A percentile compares a stretch with the other conserved stretches of the same genome.
Conservation (phyloP, 37 sponge, comb jelly and placozoan genomes). For the Spongilla lacustris region DNA sequence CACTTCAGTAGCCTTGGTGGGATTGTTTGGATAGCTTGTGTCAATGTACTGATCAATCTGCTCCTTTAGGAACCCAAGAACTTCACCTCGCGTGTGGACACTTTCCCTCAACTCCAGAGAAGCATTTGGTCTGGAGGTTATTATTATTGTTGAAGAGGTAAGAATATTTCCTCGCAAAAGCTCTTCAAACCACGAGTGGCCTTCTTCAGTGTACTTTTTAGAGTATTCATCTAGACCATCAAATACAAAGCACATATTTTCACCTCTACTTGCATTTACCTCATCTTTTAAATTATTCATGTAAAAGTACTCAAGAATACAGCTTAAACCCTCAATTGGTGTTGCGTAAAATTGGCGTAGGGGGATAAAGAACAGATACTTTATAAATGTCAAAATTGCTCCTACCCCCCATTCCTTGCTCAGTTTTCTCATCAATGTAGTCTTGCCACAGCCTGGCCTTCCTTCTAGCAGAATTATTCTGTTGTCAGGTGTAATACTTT, state of each 20-base stretch:
- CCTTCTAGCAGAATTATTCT: conserved; percentile 29
- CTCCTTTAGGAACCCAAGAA: conserved; percentile 54
- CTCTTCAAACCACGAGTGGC: neutral
- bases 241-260: conserved; percentile 47
- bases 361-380: conserved; percentile 18
- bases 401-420: conserved; percentile 43
- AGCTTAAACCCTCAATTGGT: neutral
- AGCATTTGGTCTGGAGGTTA: conserved; percentile 51
- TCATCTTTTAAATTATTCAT: too few relatives aligned
- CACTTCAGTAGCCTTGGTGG: neutral
- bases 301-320: too few relatives aligned
- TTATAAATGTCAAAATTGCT: conserved; percentile 7
- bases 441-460: conserved; percentile 45
- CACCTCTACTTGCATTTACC: conserved; percentile 7
- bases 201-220: too few relatives aligned
- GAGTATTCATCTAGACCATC: conserved; percentile 69
- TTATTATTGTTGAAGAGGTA: conserved; percentile 30
- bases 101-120: neutral
- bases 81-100: conserved; percentile 17
- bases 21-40: neutral
- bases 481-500: neutral
- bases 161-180: conserved; percentile 16
- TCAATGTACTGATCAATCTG: conserved; percentile 29
- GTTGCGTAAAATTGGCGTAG: conserved; percentile 30
- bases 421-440: conserved; percentile 35